These are phyloP conservation scores for Riparia riparia DNA, from an alignment of 2,113 vertebrate genomes.

Conservation along the genomic window DNA sequence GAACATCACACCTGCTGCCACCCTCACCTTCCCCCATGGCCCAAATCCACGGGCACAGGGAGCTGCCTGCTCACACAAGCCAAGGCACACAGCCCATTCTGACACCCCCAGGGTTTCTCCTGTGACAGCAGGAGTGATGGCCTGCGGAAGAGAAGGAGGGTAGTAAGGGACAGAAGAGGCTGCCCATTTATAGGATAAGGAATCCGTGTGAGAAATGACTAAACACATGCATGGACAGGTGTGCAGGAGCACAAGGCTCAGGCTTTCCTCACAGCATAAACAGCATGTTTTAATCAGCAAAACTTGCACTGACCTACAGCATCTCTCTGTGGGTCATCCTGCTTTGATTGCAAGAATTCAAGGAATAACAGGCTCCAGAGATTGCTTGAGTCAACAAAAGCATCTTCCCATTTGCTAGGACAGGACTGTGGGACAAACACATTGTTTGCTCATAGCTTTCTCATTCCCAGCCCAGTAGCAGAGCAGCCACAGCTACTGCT, in stretches of 20 bases:
- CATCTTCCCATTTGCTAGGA: neutral
- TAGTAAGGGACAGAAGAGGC: neutral
- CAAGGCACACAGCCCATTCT: neutral
- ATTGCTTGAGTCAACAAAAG: neutral
- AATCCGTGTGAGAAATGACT: neutral
- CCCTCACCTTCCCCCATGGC: rapidly evolving
- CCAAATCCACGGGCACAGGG: neutral
- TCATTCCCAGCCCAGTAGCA: neutral
- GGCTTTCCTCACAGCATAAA: neutral
- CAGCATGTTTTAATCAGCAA: neutral
- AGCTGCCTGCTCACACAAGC: neutral
- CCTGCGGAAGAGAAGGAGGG: neutral
- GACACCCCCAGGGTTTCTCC: neutral
- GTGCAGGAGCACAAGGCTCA: neutral
- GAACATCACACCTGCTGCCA: neutral
- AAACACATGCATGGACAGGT: neutral
- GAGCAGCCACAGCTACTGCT: neutral
- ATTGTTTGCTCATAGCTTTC: neutral
- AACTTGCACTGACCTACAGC: neutral
- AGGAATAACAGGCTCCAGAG: neutral
- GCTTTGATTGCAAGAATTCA: neutral
- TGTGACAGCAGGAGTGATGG: neutral
- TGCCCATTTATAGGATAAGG: neutral
- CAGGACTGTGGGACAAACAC: neutral
- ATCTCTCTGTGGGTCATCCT: neutral